These are phyloP conservation scores for Philonicus albiceps DNA, from an alignment of 2,888 invertebrate genomes.

Conservation along the genomic window DNA sequence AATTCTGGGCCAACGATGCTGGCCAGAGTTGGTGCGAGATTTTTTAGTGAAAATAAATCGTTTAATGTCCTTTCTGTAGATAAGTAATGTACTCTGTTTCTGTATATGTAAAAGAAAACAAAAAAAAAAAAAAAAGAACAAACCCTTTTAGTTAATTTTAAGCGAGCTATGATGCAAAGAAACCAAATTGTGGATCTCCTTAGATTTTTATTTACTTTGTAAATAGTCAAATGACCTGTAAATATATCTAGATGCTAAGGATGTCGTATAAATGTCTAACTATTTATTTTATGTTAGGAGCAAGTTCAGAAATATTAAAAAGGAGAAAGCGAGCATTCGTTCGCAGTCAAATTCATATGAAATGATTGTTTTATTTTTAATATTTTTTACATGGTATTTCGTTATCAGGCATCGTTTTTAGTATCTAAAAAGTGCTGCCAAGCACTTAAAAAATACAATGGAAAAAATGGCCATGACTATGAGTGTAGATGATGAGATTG, in stretches of 20 bases:
- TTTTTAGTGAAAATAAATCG: background rate
- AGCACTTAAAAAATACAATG: background rate
- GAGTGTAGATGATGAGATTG: background rate
- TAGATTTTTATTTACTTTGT: background rate
- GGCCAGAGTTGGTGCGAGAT: background rate
- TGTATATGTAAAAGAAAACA: background rate
- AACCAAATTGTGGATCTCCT: slow-evolving; percentile 21
- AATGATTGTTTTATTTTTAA: background rate
- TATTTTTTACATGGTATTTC: background rate
- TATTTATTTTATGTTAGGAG: slow-evolving; percentile 18
- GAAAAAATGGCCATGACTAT: background rate
- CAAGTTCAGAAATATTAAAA: background rate
- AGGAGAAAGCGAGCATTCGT: background rate
- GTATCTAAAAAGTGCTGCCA: background rate
- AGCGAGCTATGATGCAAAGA: background rate
- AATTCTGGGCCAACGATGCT: background rate
- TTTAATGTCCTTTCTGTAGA: background rate
- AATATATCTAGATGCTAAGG: background rate
- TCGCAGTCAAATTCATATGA: background rate
- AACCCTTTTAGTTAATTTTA: background rate
- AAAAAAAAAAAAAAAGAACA: too few relatives aligned
- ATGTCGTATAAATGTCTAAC: slow-evolving; percentile 1
- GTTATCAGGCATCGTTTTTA: background rate
- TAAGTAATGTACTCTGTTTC: background rate
- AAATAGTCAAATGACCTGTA: background rate